Base-by-base conservation (phyloP, 2,888 invertebrate species). In the Timema cristinae region DNA sequence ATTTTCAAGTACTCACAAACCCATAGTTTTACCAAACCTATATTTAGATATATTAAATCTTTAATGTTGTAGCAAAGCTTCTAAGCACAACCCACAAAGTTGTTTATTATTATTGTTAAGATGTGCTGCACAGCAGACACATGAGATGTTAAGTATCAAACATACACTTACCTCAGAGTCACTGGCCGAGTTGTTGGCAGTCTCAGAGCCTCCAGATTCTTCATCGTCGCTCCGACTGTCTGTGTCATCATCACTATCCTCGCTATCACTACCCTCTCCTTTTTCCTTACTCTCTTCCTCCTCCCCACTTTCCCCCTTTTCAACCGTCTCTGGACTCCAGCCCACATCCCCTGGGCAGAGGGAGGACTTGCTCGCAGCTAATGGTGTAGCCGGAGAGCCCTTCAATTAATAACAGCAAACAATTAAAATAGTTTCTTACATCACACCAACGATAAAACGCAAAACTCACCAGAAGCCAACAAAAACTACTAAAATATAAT, bases 231-330 rank as follows among this genome's bases (percentile, higher is more conserved):
- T 72, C 49, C 68, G 87, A 77, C 81, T 81, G 75, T 84, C 84
- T 13, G 86, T 86, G 78, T 89, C 88, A 72, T 86, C 86, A 56
- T 74, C 76, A 54, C 71, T 73, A 9, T 70, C 72, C 7, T 70
- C 74, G 9, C 71, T 72, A 7, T 73, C 76, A 16, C 73, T 72
- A 7, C 59, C 74, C 6, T 70, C 74, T 1, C 69, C 68, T n/a
- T 70, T 66, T 11, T 70, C 10, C 13, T 73, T 63, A 68, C 66
- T 70, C 63, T 56, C 63, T 67, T 51, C 51, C 66, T 66, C 69
- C 59, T 69, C 47, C 59, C 68, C 68, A 51, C 67, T 32, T 32
- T 32, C 32, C 32, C 32, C 52, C 59, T 49, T 52, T 61, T 71
- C 69, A 59, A 66, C 48, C 63, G 67, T 70, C 67, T 66, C 69